These are phyloP conservation scores for Drosophila melanica DNA, from an alignment of 1,140 invertebrate genomes.

Conservation along the genomic window DNA sequence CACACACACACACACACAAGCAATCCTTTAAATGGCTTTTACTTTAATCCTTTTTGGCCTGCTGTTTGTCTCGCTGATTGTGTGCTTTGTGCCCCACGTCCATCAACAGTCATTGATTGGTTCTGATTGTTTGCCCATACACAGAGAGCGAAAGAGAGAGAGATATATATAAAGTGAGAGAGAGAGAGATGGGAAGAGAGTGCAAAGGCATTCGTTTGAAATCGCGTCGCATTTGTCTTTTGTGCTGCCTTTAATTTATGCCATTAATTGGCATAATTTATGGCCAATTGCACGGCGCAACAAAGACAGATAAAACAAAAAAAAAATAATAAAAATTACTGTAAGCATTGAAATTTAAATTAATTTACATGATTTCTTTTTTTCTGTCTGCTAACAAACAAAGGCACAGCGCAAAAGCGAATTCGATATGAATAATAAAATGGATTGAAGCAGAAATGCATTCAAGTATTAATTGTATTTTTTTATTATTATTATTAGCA, in stretches of 20 bases:
- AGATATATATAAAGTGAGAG: not conserved
- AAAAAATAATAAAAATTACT: constrained; percentile 9
- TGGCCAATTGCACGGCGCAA: constrained; percentile 32
- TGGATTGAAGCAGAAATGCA: not conserved
- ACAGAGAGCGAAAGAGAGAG: not conserved
- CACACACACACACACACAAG: constrained; percentile 1
- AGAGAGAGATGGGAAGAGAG: not conserved
- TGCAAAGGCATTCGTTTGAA: not conserved
- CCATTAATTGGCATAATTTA: constrained; percentile 75
- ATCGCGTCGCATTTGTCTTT: constrained; percentile 23
- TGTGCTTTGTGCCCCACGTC: constrained; percentile 60
- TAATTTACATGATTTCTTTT: constrained; percentile 11
- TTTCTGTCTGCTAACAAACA: constrained; percentile 8
- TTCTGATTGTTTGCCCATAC: constrained; percentile 65
- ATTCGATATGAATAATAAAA: constrained; percentile 22
- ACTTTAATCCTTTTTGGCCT: constrained; percentile 71
- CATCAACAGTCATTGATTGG: constrained; percentile 72
- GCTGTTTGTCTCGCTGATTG: constrained; percentile 58
- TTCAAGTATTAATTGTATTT: not conserved
- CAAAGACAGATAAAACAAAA: not conserved
- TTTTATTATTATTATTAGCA: too few relatives aligned
- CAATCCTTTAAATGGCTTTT: constrained; percentile 52
- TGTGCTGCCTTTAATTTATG: constrained; percentile 68
- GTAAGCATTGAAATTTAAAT: constrained; percentile 10
- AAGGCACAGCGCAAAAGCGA: constrained; percentile 12